Evolutionary conservation across 2,113 vertebrate species (phyloP).

Genomic region (Formicarius rufipectus): DNA sequence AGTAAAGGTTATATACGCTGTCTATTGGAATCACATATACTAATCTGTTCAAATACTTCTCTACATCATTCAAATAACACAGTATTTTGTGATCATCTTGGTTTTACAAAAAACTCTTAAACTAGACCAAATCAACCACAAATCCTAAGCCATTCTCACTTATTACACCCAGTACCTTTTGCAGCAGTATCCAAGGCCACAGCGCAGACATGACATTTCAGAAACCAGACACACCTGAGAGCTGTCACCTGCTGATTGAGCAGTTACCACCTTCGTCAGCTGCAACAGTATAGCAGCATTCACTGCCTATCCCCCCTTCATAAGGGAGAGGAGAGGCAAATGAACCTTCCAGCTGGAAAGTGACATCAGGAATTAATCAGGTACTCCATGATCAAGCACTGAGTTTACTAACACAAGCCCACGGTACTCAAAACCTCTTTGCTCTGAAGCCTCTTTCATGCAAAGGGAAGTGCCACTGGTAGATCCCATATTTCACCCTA

Average conservation of each 20-base stretch:
- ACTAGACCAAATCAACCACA: background rate
- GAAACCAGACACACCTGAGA: background rate
- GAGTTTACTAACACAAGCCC: background rate
- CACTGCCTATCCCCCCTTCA: background rate
- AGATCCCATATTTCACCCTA: accelerated
- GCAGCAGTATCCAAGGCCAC: background rate
- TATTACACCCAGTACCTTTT: background rate
- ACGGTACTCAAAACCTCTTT: background rate
- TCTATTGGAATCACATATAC: background rate
- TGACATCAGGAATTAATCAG: background rate
- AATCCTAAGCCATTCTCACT: background rate
- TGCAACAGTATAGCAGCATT: background rate
- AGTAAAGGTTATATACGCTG: background rate
- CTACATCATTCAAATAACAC: background rate
- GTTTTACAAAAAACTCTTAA: background rate
- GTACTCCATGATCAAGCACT: background rate
- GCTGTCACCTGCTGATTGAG: background rate
- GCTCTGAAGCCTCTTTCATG: background rate
- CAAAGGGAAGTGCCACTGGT: background rate
- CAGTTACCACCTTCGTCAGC: background rate
- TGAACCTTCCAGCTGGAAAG: background rate
- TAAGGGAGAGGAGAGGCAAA: background rate
- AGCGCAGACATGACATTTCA: background rate
- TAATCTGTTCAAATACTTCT: background rate
- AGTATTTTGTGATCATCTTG: background rate